phyloP scores from a whole-genome alignment of 2,797 vertebrate genomes.

The Paguma larvata region DNA sequence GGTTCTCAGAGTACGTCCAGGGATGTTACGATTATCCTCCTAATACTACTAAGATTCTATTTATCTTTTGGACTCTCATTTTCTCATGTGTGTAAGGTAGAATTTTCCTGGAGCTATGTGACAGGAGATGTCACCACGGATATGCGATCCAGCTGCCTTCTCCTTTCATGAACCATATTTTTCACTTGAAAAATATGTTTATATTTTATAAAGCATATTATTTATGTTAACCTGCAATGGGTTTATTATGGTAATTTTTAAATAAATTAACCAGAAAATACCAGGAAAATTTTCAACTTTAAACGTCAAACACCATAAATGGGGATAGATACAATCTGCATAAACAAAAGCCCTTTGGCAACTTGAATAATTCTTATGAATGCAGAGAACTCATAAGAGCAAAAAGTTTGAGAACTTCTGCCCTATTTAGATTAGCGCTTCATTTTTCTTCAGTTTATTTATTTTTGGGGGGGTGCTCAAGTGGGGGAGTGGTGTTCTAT shows the following conservation, averaged over 20 bases:
- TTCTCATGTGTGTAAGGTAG: neutral
- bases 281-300: neutral
- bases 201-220: neutral
- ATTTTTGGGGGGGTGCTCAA: too few relatives aligned
- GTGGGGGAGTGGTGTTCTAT: too few relatives aligned
- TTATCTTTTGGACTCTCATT: neutral
- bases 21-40: neutral
- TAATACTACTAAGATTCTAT: neutral
- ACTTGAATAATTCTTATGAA: neutral
- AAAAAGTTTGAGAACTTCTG: neutral
- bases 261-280: neutral
- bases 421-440: neutral
- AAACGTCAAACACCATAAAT: constrained; percentile 28
- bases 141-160: neutral
- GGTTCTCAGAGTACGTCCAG: neutral
- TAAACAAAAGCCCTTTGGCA: neutral
- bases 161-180: neutral
- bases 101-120: neutral
- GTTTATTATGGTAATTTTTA: neutral
- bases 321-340: neutral
- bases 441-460: too few relatives aligned
- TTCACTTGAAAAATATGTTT: neutral
- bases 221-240: neutral
- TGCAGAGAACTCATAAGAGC: neutral
- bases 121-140: neutral